Base-by-base conservation (phyloP, 2,888 invertebrate genomes). In the Andricus curvator region DNA sequence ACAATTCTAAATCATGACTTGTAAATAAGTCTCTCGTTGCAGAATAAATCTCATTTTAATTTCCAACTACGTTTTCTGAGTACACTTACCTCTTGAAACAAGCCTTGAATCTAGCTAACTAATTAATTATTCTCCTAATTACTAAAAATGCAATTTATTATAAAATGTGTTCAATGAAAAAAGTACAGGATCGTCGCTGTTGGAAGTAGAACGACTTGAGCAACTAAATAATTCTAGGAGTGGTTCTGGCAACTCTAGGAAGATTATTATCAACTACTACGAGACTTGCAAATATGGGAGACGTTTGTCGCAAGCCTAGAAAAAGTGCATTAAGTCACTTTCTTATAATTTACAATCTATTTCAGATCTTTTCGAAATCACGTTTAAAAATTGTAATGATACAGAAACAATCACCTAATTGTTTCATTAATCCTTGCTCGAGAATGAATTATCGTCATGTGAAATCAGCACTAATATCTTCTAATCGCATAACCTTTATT, bases 211-310 rank as follows among this genome's bases (percentile, higher is more conserved):
- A 56, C 15, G 11, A 25, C 25, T 62, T 62, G 15, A 25, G 25
- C 15, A 25, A 62, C 25, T 62, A 70, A 74, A 74, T 74, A 56
- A 56, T 74, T 56, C 56, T 51, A 74, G 74, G 33, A 74, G 74
- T 70, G 70, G 51, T 51, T 51, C 29, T 60, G 22, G 9, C 60
- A 60, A 60, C n/a, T n/a, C 6, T 67, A 11, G n/a, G 41, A 41
- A 70, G 70, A 70, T 70, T 29, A 70, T 29, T 51, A 70, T 70
- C 51, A 29, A 17, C 11, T 70, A 9, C 29, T 70, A 9, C 48
- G 17, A 17, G 70, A 44, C 44, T 44, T 44, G 44, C 44, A 44
- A 44, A 44, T 44, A 44, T 44, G 44, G 44, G 25, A 68, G 44
- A 68, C 22, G 68, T 68, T 68, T 48, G 22, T 48, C 68, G 37